Base-by-base conservation (phyloP, 2,888 invertebrate genomes). In the Pegoplata infirma region DNA sequence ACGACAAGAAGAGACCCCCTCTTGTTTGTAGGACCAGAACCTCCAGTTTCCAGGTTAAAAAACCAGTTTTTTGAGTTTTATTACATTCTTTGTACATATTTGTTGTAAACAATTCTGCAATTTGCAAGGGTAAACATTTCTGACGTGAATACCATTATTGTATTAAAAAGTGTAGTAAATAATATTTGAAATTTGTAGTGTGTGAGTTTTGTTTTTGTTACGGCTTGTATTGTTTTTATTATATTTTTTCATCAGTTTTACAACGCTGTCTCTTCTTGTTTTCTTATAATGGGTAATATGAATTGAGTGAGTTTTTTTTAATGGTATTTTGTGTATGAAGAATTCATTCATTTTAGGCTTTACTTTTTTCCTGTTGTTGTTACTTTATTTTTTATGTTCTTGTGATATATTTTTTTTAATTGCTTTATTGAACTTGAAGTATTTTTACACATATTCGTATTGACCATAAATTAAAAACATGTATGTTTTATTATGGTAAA, bases 281-380 rank as follows among this genome's bases (percentile, higher is more conserved):
- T 17, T 21, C n/a, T 40, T 36, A n/a, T 40, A 12, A 12, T 32
- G 44, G 8, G 61, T 47, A 23, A 36, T 17, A 12, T 36, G 25
- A 28, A n/a, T 4, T 36, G 61, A 12, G 44, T 44, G 44, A 44
- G 8, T 16, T 55, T 55, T 14, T n/a, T 53, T 25, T 32, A 32
- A 2, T 32, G 8, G 23, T 53, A 25, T 17, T 36, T 56, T 4
- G 10, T 46, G 25, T 14, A 25, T 16, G 63, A 49, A 49, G 7
- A 63, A 49, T 61, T 61, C 44, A 40, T 67, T 53, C 40, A 53
- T 66, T 14, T 16, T 44, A 17, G 66, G 14, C 23, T 36, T 36
- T 23, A 36, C 17, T 46, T 44, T 56, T n/a, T 36, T n/a, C n/a
- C n/a, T 16, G 4, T 56, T 56, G 32, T 6, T 49, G 5, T 23